Base-by-base conservation (phyloP, 1,140 invertebrate species). In the Aradophagus sp. region DNA sequence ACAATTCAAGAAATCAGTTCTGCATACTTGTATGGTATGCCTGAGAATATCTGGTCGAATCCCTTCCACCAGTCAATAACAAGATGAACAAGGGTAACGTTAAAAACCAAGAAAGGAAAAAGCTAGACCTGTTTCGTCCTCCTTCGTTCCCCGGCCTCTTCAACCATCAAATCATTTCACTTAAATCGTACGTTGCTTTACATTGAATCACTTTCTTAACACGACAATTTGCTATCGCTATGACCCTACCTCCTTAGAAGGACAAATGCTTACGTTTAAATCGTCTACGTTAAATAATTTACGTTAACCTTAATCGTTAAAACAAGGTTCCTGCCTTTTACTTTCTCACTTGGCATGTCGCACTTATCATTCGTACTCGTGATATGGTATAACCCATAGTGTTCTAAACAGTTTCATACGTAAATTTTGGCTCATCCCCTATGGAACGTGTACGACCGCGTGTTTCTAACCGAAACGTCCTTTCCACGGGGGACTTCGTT, bases 311-410 rank as follows among this genome's bases (percentile, higher is more conserved):
- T 76, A 72, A 62, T 27, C 32, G 45, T 70, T 78, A 74, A 78
- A 78, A 76, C 77, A 76, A 76, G 68, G 53, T 74, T 73, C 69
- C 61, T 66, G 59, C 69, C 66, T 67, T 53, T 74, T 73, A 74
- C 69, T 71, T 70, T 69, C 68, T 62, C 62, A 56, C 69, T 65
- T 59, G 48, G 41, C 41, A 55, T 56, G 29, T 23, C 38, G 55
- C 58, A 26, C 36, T 55, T 59, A 36, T 63, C 53, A 59, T 68
- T 62, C 65, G 39, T 26, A 66, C 72, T 11, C 36, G 31, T 83
- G 83, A 84, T 85, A 85, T 84, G 80, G 81, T 77, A 75, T 80
- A 80, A 81, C 74, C 74, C 80, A 82, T 78, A 80, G 56, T 75
- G 36, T 11, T 59, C 45, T 62, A 62, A 50, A 61, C 55, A 32